Percentiles rank a stretch among this genome's conserved stretches.
phyloP scores from a whole-genome alignment of 2,113 vertebrate genomes.

The Scolopax mira region DNA sequence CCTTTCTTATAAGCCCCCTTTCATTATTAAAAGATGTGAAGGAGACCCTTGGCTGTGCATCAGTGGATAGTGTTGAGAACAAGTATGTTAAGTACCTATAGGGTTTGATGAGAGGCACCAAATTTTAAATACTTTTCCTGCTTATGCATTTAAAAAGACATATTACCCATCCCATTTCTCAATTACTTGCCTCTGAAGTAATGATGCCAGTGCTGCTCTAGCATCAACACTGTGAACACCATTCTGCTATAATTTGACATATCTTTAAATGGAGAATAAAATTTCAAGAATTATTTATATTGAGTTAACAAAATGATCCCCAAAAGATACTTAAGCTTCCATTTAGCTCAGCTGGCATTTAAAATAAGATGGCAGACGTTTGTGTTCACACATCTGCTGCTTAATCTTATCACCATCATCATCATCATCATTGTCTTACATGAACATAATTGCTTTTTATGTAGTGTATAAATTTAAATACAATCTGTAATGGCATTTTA shows the following conservation, averaged over 20 bases:
- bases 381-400: neutral
- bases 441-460: neutral
- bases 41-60: neutral
- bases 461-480: neutral
- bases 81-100: no score
- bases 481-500: constrained; percentile 25
- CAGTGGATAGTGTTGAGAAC: neutral
- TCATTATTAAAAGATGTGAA: neutral
- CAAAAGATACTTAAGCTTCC: neutral
- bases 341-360: neutral
- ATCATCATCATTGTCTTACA: neutral
- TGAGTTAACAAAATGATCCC: neutral
- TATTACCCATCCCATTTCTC: neutral
- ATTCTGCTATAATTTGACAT: neutral
- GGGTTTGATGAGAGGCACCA: neutral
- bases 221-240: neutral
- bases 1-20: neutral
- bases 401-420: neutral
- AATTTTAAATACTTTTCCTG: neutral
- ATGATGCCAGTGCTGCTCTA: neutral
- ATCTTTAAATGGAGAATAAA: neutral
- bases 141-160: neutral
- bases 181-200: constrained; percentile 7
- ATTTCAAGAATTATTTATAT: neutral
- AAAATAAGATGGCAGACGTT: neutral